These are phyloP conservation scores for Rhopalosiphum maidis DNA, from an alignment of 1,140 invertebrate genomes.

Conservation along the genomic window DNA sequence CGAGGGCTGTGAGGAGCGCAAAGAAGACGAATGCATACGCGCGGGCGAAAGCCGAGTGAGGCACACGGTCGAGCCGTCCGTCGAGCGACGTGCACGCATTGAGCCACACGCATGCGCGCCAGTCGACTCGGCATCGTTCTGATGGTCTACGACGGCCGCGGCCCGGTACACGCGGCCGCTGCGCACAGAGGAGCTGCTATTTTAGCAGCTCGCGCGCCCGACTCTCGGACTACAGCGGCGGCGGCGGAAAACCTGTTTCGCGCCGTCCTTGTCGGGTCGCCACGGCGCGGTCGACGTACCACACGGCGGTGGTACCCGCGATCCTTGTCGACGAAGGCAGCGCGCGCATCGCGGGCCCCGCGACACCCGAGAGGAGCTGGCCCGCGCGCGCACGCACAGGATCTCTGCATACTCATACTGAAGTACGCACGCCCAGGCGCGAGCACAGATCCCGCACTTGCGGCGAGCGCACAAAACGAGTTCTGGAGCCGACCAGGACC, in stretches of 20 bases:
- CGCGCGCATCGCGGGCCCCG: constrained; percentile 40
- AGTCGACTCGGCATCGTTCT: not conserved
- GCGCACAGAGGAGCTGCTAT: not conserved
- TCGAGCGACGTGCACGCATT: not conserved
- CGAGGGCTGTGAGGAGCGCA: not conserved
- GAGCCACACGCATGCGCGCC: not conserved
- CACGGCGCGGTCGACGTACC: not conserved
- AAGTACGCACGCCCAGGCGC: not conserved
- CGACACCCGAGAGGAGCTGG: constrained; percentile 41
- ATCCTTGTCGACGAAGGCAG: constrained; percentile 35
- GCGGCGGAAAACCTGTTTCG: constrained; percentile 38
- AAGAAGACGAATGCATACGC: not conserved
- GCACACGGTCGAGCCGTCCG: not conserved
- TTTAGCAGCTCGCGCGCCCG: not conserved
- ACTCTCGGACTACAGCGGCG: not conserved
- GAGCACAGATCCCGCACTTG: not conserved
- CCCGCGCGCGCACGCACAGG: not conserved
- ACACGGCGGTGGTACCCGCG: constrained; percentile 21
- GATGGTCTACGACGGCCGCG: not conserved
- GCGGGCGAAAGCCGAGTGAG: not conserved
- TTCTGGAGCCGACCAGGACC: constrained; percentile 32
- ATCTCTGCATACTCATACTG: not conserved
- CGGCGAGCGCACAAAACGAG: constrained; percentile 48
- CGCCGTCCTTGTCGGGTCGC: constrained; percentile 55
- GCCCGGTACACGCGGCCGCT: not conserved